Base-by-base conservation (phyloP, 2,888 invertebrate genomes). In the Amphipoea lucens region DNA sequence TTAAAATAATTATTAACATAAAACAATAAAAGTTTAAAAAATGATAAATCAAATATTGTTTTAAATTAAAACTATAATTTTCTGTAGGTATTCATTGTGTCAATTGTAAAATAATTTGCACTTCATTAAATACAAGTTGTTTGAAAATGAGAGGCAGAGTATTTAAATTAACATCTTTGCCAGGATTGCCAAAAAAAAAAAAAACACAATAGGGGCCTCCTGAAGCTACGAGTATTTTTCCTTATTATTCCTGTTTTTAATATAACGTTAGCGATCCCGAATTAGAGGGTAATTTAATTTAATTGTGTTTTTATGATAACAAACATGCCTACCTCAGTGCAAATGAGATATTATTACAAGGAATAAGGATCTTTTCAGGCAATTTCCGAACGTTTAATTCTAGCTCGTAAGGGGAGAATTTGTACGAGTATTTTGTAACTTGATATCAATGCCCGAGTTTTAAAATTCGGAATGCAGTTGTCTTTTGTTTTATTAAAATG, bases 301-400 rank as follows among this genome's bases (percentile, higher is more conserved):
- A 91, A 92, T 90, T 92, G 88, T 89, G 88, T 92, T 91, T 92
- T 91, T 90, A 91, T 90, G 86, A 88, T 90, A 90, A 87, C 84
- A 88, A 88, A 89, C 87, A 88, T 89, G 85, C 76, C 77, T 77
- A 83, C 82, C 87, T 84, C 79, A 76, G 79, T 74, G 78, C 75
- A 88, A 92, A 92, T 92, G 90, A 92, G 88, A 90, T 92, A 90
- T 90, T 91, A 92, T 92, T 90, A 86, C 86, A 83, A 87, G 87
- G 88, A 90, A 87, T 88, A 83, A 87, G 88, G 87, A 90, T 91
- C 87, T 90, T 89, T 89, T 88, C 79, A 77, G 86, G 84, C 84
- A 89, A 90, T 92, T 89, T 89, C 86, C 87, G 74, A 91, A 91
- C 88, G 91, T 92, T 91, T 91, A 90, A 91, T 91, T 90, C 81